Evolutionary conservation across 2,888 invertebrate genomes (phyloP), one percentile per base, ranked within the genome.

Genomic region (Ethmia dodecea): DNA sequence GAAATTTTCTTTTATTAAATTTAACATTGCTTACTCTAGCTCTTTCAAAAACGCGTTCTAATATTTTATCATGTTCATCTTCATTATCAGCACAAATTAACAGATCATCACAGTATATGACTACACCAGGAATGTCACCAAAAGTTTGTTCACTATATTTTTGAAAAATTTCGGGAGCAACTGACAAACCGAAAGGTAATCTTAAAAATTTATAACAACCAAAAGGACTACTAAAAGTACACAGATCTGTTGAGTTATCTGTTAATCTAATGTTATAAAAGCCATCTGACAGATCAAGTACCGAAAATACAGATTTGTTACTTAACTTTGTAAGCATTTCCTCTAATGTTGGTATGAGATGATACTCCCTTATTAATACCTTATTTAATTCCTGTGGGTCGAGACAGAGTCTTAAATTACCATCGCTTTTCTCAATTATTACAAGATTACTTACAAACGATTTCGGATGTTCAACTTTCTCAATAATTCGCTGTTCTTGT

Each of bases 71-170:
- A 11, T 12, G 10, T 12, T 26, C 26, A 3, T 26, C 26, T 5
- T 28, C 27, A n/a, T 31, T 25, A 13, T 36, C 13, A 8, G 18
- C 18, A 27, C 6, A 29, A 13, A 36, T 18, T 20, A 36, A 28
- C n/a, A 36, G 13, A 27, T 36, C 35, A 36, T 36, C 31, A 16
- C 31, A 28, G 13, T 36, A 36, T n/a, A 18, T 35, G 13, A 35
- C 20, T 11, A 25, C 11, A 13, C 18, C 18, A 2, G 28, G 11
- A 20, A 35, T 35, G 15, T 35, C 31, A 4, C 18, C 15, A 13
- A 35, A 35, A 6, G 5, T 25, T 8, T 31, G 15, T 27, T 12
- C 6, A 15, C 15, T 22, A 8, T 16, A 31, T 31, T 35, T 25
- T 35, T 35, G 35, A 31, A 35, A 35, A 1, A 31, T 20, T 27